Evolutionary conservation across 1,140 invertebrate genomes (phyloP).

Genomic region (Pseudomyrmex gracilis): DNA sequence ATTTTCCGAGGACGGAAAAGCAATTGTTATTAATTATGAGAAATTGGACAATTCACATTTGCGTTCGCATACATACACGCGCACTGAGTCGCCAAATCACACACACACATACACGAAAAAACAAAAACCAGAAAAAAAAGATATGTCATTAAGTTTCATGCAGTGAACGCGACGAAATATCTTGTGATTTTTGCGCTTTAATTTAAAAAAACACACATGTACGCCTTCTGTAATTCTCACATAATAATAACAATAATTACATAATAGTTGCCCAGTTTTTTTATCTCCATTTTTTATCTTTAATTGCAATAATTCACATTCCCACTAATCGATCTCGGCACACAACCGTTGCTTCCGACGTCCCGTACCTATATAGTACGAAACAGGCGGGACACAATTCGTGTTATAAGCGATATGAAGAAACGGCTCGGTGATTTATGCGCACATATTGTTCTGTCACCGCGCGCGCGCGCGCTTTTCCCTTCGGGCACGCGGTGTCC

Average conservation of each 20-base stretch:
- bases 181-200: no score
- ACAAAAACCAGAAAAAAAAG: no score
- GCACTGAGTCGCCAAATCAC: background rate
- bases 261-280: no score
- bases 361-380: constrained; percentile 71
- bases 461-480: constrained; percentile 73
- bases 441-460: constrained; percentile 84
- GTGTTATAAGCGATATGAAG: constrained; percentile 85
- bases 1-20: constrained; percentile 33
- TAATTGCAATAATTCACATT: constrained; percentile 36
- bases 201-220: no score
- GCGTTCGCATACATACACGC: background rate
- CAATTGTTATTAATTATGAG: constrained; percentile 13
- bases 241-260: no score
- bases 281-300: no score
- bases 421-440: constrained; percentile 84
- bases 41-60: background rate
- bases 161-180: no score
- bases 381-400: constrained; percentile 76
- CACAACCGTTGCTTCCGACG: constrained; percentile 79
- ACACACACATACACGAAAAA: background rate
- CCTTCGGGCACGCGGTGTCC: constrained; percentile 20
- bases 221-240: no score
- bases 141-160: no score
- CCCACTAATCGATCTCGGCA: constrained; percentile 77